phyloP scores from a whole-genome alignment of 2,113 vertebrate species.

The Lamprotornis superbus region DNA sequence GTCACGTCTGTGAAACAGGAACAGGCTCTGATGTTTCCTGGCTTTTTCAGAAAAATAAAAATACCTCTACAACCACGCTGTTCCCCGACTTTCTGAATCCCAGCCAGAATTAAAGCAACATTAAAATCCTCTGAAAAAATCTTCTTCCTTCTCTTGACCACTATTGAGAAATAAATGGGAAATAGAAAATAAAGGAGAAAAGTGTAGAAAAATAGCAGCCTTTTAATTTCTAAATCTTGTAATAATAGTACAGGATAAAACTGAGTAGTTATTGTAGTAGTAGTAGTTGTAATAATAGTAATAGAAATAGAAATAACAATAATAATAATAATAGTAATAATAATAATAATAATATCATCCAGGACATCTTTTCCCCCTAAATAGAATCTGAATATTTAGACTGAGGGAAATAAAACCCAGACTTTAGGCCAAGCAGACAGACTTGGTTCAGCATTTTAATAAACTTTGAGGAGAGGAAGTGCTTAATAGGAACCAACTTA shows the following conservation, averaged over 20 bases:
- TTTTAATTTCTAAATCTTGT: background rate
- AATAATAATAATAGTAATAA: fast-evolving
- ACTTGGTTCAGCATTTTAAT: background rate
- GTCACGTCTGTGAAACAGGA: background rate
- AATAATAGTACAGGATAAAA: background rate
- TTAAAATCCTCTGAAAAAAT: background rate
- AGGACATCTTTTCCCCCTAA: background rate
- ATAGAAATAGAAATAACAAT: too few species aligned
- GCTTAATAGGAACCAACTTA: background rate
- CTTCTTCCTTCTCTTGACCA: background rate
- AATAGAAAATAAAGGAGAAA: background rate
- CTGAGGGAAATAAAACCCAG: background rate
- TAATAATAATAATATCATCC: too few species aligned
- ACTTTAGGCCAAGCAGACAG: background rate
- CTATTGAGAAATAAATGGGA: background rate
- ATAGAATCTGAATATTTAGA: background rate
- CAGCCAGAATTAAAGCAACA: background rate
- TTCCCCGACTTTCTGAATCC: background rate
- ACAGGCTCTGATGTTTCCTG: background rate
- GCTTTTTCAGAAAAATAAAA: background rate
- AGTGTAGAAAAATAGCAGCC: background rate
- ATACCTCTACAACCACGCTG: background rate
- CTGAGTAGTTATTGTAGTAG: background rate
- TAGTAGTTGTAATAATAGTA: fast-evolving
- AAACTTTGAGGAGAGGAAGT: background rate